These are phyloP conservation scores for Myotis pilosus DNA, from an alignment of 2,797 vertebrate species.

Conservation along the genomic window DNA sequence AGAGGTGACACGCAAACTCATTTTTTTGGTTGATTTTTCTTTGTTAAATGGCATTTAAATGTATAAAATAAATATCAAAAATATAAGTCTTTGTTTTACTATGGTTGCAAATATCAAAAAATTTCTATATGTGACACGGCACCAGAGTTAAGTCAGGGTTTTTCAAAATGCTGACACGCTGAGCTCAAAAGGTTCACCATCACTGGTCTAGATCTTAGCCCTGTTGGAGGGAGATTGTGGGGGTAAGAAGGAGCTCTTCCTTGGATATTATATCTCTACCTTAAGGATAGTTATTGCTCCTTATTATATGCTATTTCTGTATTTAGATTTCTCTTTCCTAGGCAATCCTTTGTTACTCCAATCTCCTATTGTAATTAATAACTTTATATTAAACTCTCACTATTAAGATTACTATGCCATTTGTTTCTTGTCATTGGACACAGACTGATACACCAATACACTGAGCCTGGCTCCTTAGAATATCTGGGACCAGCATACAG, in stretches of 20 bases:
- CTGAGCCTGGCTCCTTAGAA: neutral
- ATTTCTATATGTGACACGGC: no score
- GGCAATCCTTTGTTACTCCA: neutral
- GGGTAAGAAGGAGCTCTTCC: neutral
- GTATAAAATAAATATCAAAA: no score
- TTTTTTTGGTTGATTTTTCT: no score
- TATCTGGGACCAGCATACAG: neutral
- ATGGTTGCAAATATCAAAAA: no score
- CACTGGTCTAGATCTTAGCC: neutral
- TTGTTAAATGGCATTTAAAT: no score
- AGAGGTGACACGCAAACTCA: no score
- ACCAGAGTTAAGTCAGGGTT: no score
- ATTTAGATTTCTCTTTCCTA: neutral
- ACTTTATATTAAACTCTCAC: neutral
- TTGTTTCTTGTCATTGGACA: neutral
- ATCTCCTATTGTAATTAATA: neutral
- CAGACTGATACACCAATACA: neutral
- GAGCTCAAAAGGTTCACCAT: no score
- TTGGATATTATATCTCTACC: neutral
- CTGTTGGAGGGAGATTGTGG: neutral
- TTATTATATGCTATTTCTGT: neutral
- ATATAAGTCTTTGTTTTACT: no score
- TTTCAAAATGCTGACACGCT: no score
- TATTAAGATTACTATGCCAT: conserved; percentile 34
- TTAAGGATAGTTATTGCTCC: neutral